Conservation (phyloP, 1,140 invertebrate genomes). For the Campoletis sonorensis region DNA sequence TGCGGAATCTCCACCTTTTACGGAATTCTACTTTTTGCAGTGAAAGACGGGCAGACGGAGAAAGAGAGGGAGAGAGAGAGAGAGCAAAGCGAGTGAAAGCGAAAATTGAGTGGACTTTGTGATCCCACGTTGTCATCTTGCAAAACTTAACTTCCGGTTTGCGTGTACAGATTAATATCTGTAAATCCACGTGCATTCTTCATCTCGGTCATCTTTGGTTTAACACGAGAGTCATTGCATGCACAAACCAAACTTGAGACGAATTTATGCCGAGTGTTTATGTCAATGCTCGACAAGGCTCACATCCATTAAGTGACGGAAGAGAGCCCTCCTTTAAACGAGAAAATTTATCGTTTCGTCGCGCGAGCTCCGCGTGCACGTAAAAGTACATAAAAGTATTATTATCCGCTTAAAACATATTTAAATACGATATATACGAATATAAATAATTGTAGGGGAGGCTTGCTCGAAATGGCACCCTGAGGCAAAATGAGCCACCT, state of each 20-base stretch:
- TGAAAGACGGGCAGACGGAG: no score
- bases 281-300: constrained; percentile 66
- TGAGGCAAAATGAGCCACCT: no score
- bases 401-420: background rate
- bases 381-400: constrained; percentile 24
- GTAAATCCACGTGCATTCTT: background rate
- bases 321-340: constrained; percentile 55
- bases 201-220: background rate
- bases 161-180: background rate
- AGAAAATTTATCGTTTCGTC: constrained; percentile 73
- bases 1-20: background rate
- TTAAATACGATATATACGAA: no score
- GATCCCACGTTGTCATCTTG: background rate
- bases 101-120: background rate
- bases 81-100: background rate
- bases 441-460: no score
- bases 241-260: constrained; percentile 46
- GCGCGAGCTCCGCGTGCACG: constrained; percentile 34
- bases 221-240: constrained; percentile 2
- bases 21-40: background rate
- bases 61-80: background rate
- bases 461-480: no score
- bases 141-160: background rate
- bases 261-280: constrained; percentile 72
- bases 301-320: constrained; percentile 71